Base-by-base conservation (phyloP, 2,888 invertebrate genomes). In the Nymphalis c-album region DNA sequence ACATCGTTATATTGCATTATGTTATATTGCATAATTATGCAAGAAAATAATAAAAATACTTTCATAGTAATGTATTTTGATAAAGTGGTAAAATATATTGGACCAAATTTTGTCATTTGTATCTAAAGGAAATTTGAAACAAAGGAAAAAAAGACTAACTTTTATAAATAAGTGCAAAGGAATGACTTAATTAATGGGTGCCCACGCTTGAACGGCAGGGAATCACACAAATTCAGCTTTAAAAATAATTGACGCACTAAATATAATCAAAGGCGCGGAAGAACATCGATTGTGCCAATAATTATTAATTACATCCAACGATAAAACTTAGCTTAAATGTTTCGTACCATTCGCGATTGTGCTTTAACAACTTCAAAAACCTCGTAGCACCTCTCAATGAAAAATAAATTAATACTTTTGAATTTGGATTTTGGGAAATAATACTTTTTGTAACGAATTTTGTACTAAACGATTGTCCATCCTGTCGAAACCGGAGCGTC, bases 381-480 rank as follows among this genome's bases (percentile, higher is more conserved):
- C 77, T 79, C 78, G 78, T 86, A 88, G 86, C 86, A 86, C 85
- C 84, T 76, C 86, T 81, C 72, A 76, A 82, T 82, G 82, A 81
- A 85, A 84, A 82, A 81, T 71, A 76, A 81, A 80, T 85, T 90
- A 90, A 92, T 91, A 92, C 90, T 90, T 85, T 84, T 82, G 86
- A 90, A 88, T 90, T 89, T 85, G 74, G 80, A 89, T 86, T 86
- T 90, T 87, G 85, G 85, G 85, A 85, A 88, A 89, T 91, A 91
- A 91, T 91, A 91, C 90, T 91, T 90, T 86, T 86, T 83, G 81
- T 85, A 83, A 83, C 76, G 78, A 87, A 85, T 90, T 90, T 91
- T 91, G 91, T 91, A 91, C 91, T 91, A 89, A 86, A 83, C 78
- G 85, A 84, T 84, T 80, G 83, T 86, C 82, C 83, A 84, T 81